Conservation (phyloP, 64 coral and sea anemone genomes). For the Pocillopora verrucosa region DNA sequence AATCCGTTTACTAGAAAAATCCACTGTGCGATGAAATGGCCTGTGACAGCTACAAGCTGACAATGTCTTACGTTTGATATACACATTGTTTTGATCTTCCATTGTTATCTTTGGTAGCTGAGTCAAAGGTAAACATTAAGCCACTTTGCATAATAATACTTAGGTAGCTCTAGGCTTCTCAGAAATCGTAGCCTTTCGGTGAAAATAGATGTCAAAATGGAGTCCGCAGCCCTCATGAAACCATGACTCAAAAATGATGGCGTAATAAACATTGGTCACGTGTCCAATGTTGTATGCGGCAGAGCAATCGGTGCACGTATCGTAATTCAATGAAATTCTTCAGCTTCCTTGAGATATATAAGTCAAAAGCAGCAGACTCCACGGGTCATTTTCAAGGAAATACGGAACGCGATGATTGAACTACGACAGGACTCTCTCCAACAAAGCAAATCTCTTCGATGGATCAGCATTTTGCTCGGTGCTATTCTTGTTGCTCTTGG, state of each 20-base stretch:
- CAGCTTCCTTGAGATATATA: constrained; percentile 18
- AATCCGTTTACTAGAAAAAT: neutral
- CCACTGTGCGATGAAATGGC: neutral
- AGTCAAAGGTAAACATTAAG: constrained; percentile 12
- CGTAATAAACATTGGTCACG: constrained; percentile 25
- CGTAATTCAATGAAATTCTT: constrained; percentile 6
- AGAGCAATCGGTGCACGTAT: neutral
- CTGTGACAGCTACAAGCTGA: neutral
- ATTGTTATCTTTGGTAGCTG: neutral
- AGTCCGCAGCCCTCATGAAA: constrained; percentile 27
- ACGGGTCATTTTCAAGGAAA: neutral
- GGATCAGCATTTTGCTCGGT: neutral
- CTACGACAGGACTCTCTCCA: neutral
- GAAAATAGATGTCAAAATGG: constrained; percentile 1
- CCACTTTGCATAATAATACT: constrained; percentile 28
- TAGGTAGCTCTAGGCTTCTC: neutral
- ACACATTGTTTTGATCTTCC: neutral
- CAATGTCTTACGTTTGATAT: neutral
- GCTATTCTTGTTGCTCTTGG: neutral
- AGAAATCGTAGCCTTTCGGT: neutral
- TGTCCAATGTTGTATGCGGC: neutral
- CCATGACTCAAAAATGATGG: constrained; percentile 6
- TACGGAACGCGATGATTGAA: neutral
- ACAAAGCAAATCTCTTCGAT: neutral
- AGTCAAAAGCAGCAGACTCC: neutral